A percentile compares a stretch with the other conserved stretches of the same genome.
phyloP scores from a whole-genome alignment of 2,888 invertebrate species.

The Apodemia mormo region DNA sequence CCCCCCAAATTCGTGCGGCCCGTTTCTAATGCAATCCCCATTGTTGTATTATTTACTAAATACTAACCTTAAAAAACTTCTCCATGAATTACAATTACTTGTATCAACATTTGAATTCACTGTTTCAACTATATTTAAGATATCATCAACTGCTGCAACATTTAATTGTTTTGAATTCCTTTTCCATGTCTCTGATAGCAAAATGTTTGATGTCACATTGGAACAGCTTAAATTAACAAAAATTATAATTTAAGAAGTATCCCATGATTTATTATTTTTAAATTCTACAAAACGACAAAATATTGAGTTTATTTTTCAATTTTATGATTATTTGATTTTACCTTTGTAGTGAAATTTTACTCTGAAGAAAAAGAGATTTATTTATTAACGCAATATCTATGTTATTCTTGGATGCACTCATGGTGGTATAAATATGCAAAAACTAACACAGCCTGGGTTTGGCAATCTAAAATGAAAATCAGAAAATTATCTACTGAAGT shows the following conservation, averaged over 20 bases:
- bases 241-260: too few relatives aligned
- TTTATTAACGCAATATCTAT: neutral
- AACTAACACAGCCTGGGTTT: too few relatives aligned
- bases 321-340: neutral
- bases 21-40: too few relatives aligned
- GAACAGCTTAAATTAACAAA: slow-evolving; percentile 49
- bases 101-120: slow-evolving; percentile 46
- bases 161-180: slow-evolving; percentile 45
- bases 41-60: slow-evolving; percentile 36
- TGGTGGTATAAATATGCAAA: neutral
- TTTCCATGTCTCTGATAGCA: slow-evolving; percentile 53
- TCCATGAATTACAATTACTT: slow-evolving; percentile 52
- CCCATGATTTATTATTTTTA: too few relatives aligned
- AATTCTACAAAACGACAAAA: too few relatives aligned
- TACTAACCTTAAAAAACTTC: slow-evolving; percentile 54
- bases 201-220: slow-evolving; percentile 51
- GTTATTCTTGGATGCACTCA: neutral
- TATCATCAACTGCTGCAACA: slow-evolving; percentile 42
- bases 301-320: too few relatives aligned
- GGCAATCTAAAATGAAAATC: too few relatives aligned
- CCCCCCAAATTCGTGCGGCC: too few relatives aligned
- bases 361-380: neutral
- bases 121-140: slow-evolving; percentile 45
- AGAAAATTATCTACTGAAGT: too few relatives aligned
- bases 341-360: neutral